These are phyloP conservation scores for Mantis religiosa DNA, from an alignment of 2,888 invertebrate genomes.

Conservation along the genomic window DNA sequence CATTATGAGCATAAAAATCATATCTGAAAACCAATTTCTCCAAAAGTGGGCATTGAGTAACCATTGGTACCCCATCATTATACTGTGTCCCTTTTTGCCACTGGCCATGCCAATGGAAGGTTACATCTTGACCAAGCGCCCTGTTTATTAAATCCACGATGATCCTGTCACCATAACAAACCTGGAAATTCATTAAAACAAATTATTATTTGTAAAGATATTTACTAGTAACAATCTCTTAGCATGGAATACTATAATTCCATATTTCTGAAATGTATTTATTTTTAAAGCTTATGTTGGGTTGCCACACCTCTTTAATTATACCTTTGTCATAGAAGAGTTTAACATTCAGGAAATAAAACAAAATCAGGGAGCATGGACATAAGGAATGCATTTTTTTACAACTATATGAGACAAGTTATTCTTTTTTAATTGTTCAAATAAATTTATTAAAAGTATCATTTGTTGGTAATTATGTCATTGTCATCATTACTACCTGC, in stretches of 20 bases:
- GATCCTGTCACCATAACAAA: slow-evolving; percentile 42
- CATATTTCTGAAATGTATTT: neutral
- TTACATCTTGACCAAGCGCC: slow-evolving; percentile 39
- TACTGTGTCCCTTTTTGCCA: slow-evolving; percentile 39
- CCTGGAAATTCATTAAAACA: slow-evolving; percentile 33
- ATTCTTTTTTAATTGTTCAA: too few species aligned
- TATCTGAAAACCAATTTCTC: slow-evolving; percentile 41
- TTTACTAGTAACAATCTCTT: neutral
- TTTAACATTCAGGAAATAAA: too few species aligned
- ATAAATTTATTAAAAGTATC: too few species aligned
- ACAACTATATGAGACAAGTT: too few species aligned
- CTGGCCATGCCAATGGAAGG: slow-evolving; percentile 52
- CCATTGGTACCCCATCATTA: slow-evolving; percentile 46
- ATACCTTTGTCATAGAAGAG: too few species aligned
- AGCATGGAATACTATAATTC: neutral
- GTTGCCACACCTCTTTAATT: too few species aligned
- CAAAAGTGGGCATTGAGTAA: slow-evolving; percentile 45
- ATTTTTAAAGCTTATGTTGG: too few species aligned
- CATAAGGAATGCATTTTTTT: too few species aligned
- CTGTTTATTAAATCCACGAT: slow-evolving; percentile 42
- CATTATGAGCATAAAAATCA: slow-evolving; percentile 35
- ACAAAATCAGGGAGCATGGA: too few species aligned
- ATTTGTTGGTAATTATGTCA: too few species aligned
- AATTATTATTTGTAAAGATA: neutral
- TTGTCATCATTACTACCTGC: too few species aligned